Conservation (phyloP, 2,113 vertebrate genomes). For the Thomomys bottae region DNA sequence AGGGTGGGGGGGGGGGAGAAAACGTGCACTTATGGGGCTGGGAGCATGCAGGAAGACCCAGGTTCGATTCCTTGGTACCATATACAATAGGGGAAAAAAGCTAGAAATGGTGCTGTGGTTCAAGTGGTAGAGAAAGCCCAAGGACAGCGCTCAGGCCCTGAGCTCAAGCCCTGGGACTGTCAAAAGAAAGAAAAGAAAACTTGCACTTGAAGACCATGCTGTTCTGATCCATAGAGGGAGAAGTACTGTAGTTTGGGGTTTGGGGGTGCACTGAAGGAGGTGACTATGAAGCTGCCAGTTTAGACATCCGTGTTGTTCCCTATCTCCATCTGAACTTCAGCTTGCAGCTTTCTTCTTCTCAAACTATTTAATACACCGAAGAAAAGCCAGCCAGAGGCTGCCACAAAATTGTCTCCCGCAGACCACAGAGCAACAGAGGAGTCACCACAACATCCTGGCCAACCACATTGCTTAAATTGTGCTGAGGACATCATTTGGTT, state of each 20-base stretch:
- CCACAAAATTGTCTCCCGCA: background rate
- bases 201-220: background rate
- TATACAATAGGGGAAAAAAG: too few species aligned
- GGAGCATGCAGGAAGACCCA: too few species aligned
- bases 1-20: too few species aligned
- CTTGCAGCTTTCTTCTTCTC: background rate
- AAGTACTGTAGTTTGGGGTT: too few species aligned
- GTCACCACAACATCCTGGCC: background rate
- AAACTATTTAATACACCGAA: constrained; percentile 5
- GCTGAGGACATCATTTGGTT: background rate
- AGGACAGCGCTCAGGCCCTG: too few species aligned
- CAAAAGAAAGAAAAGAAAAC: too few species aligned
- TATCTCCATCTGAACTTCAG: background rate
- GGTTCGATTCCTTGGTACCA: too few species aligned
- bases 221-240: background rate
- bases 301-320: background rate
- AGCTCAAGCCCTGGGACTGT: too few species aligned
- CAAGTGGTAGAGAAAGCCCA: too few species aligned
- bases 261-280: too few species aligned
- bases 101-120: too few species aligned
- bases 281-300: background rate
- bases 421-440: background rate
- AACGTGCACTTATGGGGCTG: too few species aligned
- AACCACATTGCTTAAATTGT: background rate
- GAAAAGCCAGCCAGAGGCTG: constrained; percentile 2